Evolutionary conservation across 2,113 vertebrate species (phyloP).

Genomic region (Cottus gobio): DNA sequence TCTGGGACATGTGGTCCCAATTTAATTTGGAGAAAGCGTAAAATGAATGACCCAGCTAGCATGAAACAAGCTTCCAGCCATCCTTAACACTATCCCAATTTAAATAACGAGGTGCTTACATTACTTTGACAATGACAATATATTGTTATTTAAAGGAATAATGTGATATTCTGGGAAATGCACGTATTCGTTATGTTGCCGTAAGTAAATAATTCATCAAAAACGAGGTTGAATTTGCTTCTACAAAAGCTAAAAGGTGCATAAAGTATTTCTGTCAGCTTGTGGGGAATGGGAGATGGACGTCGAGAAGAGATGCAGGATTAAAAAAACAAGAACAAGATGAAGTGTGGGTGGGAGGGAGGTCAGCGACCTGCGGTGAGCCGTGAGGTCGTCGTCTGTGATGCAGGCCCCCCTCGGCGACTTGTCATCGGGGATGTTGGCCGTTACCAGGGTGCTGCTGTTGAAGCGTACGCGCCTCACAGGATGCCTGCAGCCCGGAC

Average conservation of each 20-base stretch:
- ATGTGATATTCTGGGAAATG: background rate
- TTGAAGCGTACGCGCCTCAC: conserved; percentile 89
- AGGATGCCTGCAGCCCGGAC: conserved; percentile 85
- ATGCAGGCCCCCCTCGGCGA: conserved; percentile 87
- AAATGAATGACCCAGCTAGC: background rate
- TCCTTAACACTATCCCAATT: background rate
- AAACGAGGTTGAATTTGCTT: background rate
- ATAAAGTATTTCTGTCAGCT: background rate
- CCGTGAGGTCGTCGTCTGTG: conserved; percentile 88
- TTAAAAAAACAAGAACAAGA: background rate
- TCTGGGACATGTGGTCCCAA: background rate
- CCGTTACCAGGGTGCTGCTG: conserved; percentile 90
- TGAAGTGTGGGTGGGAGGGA: background rate
- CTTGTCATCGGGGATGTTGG: conserved; percentile 92
- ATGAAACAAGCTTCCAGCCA: background rate
- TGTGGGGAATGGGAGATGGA: background rate
- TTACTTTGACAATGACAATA: background rate
- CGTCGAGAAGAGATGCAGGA: background rate
- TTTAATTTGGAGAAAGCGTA: background rate
- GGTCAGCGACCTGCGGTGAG: conserved; percentile 88
- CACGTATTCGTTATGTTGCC: background rate
- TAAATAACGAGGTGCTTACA: background rate
- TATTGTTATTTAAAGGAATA: background rate
- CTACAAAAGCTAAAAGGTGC: too few relatives aligned
- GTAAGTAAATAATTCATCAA: background rate